phyloP scores from a whole-genome alignment of 2,797 vertebrate species.

The Triplophysa yarkandensis region DNA sequence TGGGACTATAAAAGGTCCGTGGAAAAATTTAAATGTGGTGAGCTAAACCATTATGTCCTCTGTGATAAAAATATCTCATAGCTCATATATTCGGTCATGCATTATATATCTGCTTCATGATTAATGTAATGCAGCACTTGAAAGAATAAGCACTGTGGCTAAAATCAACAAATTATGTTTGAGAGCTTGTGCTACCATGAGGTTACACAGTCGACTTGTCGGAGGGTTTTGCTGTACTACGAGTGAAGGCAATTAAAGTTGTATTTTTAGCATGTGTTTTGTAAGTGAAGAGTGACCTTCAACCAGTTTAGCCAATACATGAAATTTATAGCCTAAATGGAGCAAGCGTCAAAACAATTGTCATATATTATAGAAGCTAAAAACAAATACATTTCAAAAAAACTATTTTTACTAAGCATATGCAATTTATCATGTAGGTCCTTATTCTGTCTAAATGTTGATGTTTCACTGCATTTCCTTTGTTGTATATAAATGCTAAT shows the following conservation, averaged over 20 bases:
- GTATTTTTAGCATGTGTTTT: neutral
- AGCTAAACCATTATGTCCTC: constrained; percentile 22
- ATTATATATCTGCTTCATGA: constrained; percentile 41
- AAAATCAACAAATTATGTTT: constrained; percentile 37
- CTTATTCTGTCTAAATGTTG: neutral
- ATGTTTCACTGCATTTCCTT: neutral
- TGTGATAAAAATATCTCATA: constrained; percentile 40
- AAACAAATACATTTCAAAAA: neutral
- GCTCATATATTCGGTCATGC: constrained; percentile 43
- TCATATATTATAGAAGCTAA: neutral
- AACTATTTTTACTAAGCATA: neutral
- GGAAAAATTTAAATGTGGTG: constrained; percentile 27
- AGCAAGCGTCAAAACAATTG: neutral
- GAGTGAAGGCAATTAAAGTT: constrained; percentile 24
- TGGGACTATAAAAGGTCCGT: constrained; percentile 20
- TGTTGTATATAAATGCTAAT: neutral
- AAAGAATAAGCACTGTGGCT: constrained; percentile 36
- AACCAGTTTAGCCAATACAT: neutral
- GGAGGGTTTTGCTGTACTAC: neutral
- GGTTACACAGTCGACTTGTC: constrained; percentile 15
- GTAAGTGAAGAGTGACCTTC: constrained; percentile 1
- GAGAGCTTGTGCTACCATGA: constrained; percentile 9
- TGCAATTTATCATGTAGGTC: neutral
- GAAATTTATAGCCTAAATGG: neutral
- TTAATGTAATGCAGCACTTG: constrained; percentile 36